A percentile compares a stretch with the other conserved stretches of the same genome.
Conservation (phyloP, 2,888 invertebrate species). For the Ashinkailepas kermadecensis region DNA sequence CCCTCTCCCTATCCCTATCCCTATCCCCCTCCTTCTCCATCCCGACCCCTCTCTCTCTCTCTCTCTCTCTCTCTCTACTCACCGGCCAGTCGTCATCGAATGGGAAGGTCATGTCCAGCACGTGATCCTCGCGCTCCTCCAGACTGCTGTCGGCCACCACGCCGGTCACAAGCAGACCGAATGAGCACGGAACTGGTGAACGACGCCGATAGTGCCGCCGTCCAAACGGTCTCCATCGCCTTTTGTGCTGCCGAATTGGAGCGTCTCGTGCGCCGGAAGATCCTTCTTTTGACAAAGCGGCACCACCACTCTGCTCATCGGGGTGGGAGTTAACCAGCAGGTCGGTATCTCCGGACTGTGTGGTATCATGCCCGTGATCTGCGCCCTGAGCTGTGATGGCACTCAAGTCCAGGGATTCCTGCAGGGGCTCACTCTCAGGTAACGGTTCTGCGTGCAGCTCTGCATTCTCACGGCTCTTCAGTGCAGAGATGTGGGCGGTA, state of each 20-base stretch:
- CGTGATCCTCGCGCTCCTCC: slow-evolving; percentile 28
- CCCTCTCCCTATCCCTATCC: background rate
- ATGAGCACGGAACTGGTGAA: slow-evolving; percentile 30
- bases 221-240: background rate
- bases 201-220: slow-evolving; percentile 6
- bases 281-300: background rate
- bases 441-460: too few species aligned
- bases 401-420: background rate
- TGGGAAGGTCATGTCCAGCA: slow-evolving; percentile 38
- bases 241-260: background rate
- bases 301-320: background rate
- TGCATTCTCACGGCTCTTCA: too few species aligned
- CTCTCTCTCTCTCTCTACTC: slow-evolving; percentile 35
- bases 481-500: too few species aligned
- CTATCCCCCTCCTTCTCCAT: background rate
- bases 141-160: slow-evolving; percentile 33
- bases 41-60: background rate
- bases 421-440: background rate
- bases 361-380: background rate
- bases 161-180: slow-evolving; percentile 34
- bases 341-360: background rate
- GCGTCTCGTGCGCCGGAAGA: background rate
- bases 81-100: slow-evolving; percentile 44
- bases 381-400: background rate
- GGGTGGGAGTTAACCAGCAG: background rate